Evolutionary conservation across 2,888 invertebrate genomes (phyloP).

Genomic region (Auanema sp.): DNA sequence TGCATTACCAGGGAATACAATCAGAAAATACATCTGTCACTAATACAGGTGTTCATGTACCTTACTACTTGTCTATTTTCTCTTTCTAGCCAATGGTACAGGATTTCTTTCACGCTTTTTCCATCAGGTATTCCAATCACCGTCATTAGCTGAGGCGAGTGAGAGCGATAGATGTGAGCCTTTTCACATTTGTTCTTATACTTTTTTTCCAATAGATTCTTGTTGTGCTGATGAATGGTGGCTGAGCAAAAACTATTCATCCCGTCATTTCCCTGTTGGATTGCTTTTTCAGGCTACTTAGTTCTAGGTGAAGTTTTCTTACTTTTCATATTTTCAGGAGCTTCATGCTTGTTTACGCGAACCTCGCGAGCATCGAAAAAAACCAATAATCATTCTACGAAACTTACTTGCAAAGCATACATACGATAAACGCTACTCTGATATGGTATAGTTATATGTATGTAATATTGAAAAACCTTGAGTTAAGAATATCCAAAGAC

Average conservation of each 20-base stretch:
- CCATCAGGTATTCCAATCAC: constrained; percentile 47
- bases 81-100: constrained; percentile 19
- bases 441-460: constrained; percentile 69
- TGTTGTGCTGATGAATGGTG: constrained; percentile 66
- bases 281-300: constrained; percentile 69
- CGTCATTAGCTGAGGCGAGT: constrained; percentile 32
- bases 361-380: constrained; percentile 79
- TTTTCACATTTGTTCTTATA: neutral
- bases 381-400: constrained; percentile 79
- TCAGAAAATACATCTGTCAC: constrained; percentile 5
- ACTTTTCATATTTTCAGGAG: constrained; percentile 74
- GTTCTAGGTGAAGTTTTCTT: neutral
- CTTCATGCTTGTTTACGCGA: constrained; percentile 83
- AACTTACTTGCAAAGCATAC: constrained; percentile 91
- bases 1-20: constrained; percentile 23
- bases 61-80: neutral
- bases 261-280: constrained; percentile 87
- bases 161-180: constrained; percentile 51
- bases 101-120: constrained; percentile 52
- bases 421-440: constrained; percentile 84
- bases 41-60: neutral
- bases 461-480: neutral
- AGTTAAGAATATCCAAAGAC: constrained; percentile 59
- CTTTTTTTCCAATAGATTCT: constrained; percentile 41
- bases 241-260: constrained; percentile 81